These are phyloP conservation scores for Trachythela sp. DNA, from an alignment of 64 coral and sea anemone species.

Conservation along the genomic window DNA sequence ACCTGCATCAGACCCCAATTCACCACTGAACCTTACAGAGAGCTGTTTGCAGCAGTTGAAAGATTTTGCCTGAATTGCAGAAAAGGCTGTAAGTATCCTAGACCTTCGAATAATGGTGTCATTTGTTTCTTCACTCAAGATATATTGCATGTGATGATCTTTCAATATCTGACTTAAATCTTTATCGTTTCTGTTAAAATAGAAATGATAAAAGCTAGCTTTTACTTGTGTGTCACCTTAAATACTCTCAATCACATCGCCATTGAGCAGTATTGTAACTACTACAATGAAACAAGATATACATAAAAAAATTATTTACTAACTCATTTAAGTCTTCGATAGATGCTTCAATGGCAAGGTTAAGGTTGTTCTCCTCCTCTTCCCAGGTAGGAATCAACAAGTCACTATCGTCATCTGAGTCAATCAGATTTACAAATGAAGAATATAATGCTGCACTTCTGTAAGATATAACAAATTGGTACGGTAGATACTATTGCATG, in stretches of 20 bases:
- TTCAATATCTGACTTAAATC: constrained; percentile 4
- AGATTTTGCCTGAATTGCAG: constrained; percentile 12
- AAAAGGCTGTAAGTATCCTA: not conserved
- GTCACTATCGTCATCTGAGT: not conserved
- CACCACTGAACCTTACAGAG: constrained; percentile 11
- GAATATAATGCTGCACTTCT: not conserved
- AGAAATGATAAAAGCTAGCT: not conserved
- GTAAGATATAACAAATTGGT: not conserved
- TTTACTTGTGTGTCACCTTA: too few species aligned
- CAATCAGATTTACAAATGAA: not conserved
- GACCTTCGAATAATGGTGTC: not conserved
- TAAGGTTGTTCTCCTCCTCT: not conserved
- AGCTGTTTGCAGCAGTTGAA: constrained; percentile 7
- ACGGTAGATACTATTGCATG: too few species aligned
- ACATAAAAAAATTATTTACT: not conserved
- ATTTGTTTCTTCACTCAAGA: not conserved
- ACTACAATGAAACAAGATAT: not conserved
- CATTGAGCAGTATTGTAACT: not conserved
- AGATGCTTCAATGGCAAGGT: not conserved
- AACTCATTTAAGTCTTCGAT: not conserved
- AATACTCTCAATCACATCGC: not conserved
- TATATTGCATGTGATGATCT: not conserved
- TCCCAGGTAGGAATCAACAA: not conserved
- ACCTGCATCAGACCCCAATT: constrained; percentile 16
- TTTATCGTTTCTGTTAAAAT: not conserved